Conservation (phyloP, 2,797 vertebrate species). For the Peromyscus melanophrys region DNA sequence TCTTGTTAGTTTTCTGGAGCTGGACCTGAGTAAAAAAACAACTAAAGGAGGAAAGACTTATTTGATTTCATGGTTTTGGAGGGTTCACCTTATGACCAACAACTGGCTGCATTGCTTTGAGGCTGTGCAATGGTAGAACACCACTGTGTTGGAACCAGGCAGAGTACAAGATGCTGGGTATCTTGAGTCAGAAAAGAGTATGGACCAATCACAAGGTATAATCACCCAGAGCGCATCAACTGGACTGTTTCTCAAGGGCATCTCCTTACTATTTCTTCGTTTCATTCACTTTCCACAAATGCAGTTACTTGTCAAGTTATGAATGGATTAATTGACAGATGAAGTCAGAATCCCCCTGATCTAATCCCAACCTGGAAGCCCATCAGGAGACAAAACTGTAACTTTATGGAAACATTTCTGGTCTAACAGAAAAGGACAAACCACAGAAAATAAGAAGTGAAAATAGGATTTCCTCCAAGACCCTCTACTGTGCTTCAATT, state of each 20-base stretch:
- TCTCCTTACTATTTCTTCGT: neutral
- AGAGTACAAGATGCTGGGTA: accelerated
- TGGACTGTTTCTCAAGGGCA: neutral
- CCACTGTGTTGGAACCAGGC: neutral
- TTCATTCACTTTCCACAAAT: neutral
- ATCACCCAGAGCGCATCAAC: neutral
- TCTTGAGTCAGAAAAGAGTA: neutral
- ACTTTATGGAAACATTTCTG: neutral
- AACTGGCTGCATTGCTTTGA: neutral
- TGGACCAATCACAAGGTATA: neutral
- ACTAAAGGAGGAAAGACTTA: neutral
- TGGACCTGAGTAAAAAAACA: neutral
- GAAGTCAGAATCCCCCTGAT: neutral
- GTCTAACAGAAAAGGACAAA: neutral
- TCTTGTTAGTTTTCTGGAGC: neutral
- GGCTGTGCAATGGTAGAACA: neutral
- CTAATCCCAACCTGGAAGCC: neutral
- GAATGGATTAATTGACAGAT: neutral
- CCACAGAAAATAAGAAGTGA: neutral
- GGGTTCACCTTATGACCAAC: neutral
- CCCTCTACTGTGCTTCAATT: neutral
- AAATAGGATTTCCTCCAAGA: neutral
- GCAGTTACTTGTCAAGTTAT: neutral
- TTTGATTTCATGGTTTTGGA: too few species aligned
- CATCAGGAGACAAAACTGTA: neutral